phyloP scores from a whole-genome alignment of 2,888 invertebrate genomes.

The Acronicta alni region DNA sequence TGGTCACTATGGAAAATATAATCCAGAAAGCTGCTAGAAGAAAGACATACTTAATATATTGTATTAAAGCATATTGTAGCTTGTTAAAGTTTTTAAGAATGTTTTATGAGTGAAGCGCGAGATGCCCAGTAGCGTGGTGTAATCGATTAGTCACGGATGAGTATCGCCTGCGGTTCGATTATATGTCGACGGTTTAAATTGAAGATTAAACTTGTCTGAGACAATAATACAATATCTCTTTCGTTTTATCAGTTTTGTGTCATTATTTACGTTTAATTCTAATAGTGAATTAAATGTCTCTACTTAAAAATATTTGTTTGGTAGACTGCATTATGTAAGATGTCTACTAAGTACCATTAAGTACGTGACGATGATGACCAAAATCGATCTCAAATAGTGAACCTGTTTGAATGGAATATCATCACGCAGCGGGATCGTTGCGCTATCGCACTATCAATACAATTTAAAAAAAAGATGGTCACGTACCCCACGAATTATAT shows the following conservation, averaged over 20 bases:
- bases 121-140: constrained; percentile 74
- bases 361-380: constrained; percentile 73
- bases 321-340: constrained; percentile 22
- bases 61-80: constrained; percentile 47
- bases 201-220: constrained; percentile 51
- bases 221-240: constrained; percentile 33
- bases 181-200: constrained; percentile 62
- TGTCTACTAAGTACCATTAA: constrained; percentile 58
- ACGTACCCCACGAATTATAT: constrained; percentile 85
- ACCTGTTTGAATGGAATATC: constrained; percentile 80
- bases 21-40: constrained; percentile 19
- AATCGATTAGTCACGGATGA: constrained; percentile 77
- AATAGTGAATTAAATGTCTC: background rate
- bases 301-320: constrained; percentile 13
- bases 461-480: constrained; percentile 73
- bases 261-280: constrained; percentile 6
- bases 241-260: constrained; percentile 34
- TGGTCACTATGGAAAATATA: constrained; percentile 44
- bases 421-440: constrained; percentile 73
- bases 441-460: constrained; percentile 61
- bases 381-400: constrained; percentile 68
- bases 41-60: constrained; percentile 41
- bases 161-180: constrained; percentile 66
- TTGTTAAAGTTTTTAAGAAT: constrained; percentile 43
- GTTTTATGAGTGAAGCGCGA: constrained; percentile 56